phyloP scores from a whole-genome alignment of 1,140 invertebrate genomes.

The Leptinotarsa defecta region DNA sequence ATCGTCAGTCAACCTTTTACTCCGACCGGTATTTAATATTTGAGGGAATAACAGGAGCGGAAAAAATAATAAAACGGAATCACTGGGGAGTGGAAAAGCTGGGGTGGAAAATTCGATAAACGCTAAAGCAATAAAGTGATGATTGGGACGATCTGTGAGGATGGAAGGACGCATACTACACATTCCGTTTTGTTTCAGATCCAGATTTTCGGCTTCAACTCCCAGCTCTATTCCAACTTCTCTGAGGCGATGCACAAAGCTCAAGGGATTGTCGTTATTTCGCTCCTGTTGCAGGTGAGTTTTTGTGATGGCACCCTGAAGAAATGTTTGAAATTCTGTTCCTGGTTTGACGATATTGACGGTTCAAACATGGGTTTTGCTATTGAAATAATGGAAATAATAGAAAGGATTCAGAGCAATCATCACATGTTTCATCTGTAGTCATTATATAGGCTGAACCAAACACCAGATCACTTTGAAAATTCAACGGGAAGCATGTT shows the following conservation, averaged over 20 bases:
- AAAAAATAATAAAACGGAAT: constrained; percentile 9
- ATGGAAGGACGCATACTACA: constrained; percentile 42
- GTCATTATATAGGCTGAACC: too few relatives aligned
- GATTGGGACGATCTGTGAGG: constrained; percentile 44
- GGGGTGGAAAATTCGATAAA: constrained; percentile 45
- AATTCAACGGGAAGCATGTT: too few relatives aligned
- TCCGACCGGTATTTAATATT: constrained; percentile 6
- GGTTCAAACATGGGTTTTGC: too few relatives aligned
- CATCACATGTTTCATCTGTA: too few relatives aligned
- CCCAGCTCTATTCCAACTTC: constrained; percentile 89
- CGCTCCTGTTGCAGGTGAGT: constrained; percentile 82
- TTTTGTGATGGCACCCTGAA: constrained; percentile 3
- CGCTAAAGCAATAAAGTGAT: constrained; percentile 49
- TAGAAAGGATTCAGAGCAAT: too few relatives aligned
- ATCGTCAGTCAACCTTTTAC: neutral
- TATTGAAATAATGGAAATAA: too few relatives aligned
- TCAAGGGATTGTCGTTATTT: constrained; percentile 87
- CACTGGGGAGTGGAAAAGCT: neutral
- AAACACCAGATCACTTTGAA: too few relatives aligned
- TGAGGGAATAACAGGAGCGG: neutral
- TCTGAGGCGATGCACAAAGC: constrained; percentile 85
- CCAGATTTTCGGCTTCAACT: constrained; percentile 93
- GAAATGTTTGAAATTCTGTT: neutral
- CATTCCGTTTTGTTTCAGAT: constrained; percentile 70
- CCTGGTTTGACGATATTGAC: too few relatives aligned